Evolutionary conservation across 2,888 invertebrate species (phyloP), one percentile per base, ranked within the genome.

Genomic region (Agriopis marginaria): DNA sequence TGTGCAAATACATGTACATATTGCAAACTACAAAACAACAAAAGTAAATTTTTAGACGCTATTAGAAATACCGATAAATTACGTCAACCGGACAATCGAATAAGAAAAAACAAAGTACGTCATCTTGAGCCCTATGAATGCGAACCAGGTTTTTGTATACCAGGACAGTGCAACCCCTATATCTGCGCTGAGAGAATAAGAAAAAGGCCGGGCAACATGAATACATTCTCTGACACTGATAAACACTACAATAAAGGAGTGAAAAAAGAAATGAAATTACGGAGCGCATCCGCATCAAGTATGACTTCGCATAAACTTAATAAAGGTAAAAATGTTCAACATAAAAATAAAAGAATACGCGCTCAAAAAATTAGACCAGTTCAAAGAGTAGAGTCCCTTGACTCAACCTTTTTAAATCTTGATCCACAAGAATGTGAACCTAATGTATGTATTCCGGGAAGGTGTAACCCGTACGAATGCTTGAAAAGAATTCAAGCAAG

Each of bases 371-470:
- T 14, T 14, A 49, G 49, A 14, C 14, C 14, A 49, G 49, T 14
- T 14, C 6, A 14, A 49, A 49, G 49, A 14, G 49, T 49, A 7
- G 49, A 49, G 14, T 11, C n/a, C 3, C 11, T 12, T 32, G 72
- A 32, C 32, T 77, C 3, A 68, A 68, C 45, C 3, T n/a, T 14
- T 6, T 49, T 32, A 5, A 8, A 58, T 32, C 7, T 42, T 8
- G 45, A 58, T 5, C 44, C 58, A 45, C 45, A 58, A 23, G 45
- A 45, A 45, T 58, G 23, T 45, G 45, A 58, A 17, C 58, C 58
- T 23, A 47, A 23, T 47, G 74, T 78, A 23, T 83, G 80, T 77
- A 62, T 75, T 45, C 79, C 81, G 23, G 79, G 77, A 44, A 64
- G 79, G 53, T 81, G 81, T 72, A 40, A 49, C 59, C 58, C 58